Percentiles rank a stretch among this genome's conserved stretches.
phyloP scores from a whole-genome alignment of 1,140 invertebrate genomes.

The Calliopsis andreniformis region DNA sequence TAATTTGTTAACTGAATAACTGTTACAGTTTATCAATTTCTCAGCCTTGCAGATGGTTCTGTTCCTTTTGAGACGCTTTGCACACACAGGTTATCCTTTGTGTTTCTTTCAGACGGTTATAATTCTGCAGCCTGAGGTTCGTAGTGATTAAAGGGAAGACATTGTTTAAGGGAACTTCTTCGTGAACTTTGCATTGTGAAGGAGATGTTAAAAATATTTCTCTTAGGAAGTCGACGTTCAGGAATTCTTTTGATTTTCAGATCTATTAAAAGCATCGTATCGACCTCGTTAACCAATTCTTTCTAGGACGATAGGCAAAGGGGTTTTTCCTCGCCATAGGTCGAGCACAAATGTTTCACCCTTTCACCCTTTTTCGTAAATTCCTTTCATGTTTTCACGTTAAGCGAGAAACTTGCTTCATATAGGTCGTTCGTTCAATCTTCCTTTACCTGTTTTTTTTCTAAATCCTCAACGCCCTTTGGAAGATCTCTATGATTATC shows the following conservation, averaged over 20 bases:
- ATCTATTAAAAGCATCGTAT: constrained; percentile 22
- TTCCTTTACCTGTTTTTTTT: too few relatives aligned
- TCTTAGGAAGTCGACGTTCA: constrained; percentile 17
- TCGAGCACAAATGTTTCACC: constrained; percentile 33
- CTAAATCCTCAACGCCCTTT: neutral
- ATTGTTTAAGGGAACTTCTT: too few relatives aligned
- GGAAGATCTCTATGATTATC: constrained; percentile 31
- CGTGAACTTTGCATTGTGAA: constrained; percentile 15
- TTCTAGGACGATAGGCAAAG: constrained; percentile 42
- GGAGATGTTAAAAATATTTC: constrained; percentile 39
- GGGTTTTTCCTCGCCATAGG: neutral
- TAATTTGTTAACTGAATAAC: neutral
- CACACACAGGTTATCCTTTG: too few relatives aligned
- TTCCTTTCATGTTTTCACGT: constrained; percentile 17
- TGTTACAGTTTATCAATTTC: neutral
- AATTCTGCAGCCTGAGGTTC: neutral
- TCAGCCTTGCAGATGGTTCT: too few relatives aligned
- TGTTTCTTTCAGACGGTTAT: neutral
- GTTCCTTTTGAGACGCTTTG: too few relatives aligned
- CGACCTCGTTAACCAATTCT: constrained; percentile 16
- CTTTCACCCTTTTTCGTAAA: constrained; percentile 16
- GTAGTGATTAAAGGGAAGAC: neutral
- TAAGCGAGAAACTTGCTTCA: constrained; percentile 12
- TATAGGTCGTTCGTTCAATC: neutral
- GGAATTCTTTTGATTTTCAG: constrained; percentile 40